Evolutionary conservation across 2,888 invertebrate species (phyloP).

Genomic region (Dasysyrphus tricinctus): DNA sequence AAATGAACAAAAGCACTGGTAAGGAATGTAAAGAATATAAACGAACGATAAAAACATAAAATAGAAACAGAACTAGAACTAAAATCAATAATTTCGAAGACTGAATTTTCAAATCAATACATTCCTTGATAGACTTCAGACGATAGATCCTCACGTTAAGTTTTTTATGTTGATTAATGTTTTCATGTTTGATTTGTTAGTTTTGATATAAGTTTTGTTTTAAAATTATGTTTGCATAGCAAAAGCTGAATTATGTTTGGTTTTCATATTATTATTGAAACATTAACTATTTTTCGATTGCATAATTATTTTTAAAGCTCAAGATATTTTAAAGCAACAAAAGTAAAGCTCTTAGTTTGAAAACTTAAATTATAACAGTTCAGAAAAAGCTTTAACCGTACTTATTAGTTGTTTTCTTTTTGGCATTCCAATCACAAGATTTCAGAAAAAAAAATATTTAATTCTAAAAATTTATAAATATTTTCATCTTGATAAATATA

Average conservation of each 20-base stretch:
- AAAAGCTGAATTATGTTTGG: slow-evolving; percentile 39
- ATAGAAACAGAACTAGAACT: not conserved
- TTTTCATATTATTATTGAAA: slow-evolving; percentile 12
- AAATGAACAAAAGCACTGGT: not conserved
- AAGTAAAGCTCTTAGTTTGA: slow-evolving; percentile 34
- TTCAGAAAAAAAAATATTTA: slow-evolving; percentile 36
- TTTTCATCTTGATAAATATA: slow-evolving; percentile 35
- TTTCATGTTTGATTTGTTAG: not conserved
- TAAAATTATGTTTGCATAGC: slow-evolving; percentile 9
- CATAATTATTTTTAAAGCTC: slow-evolving; percentile 25
- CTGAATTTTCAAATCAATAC: not conserved
- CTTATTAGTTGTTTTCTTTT: slow-evolving; percentile 34
- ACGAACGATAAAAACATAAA: not conserved
- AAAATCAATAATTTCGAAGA: not conserved
- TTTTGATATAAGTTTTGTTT: not conserved
- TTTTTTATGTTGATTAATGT: not conserved
- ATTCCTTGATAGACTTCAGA: not conserved
- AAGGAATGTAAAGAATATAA: not conserved
- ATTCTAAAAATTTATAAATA: slow-evolving; percentile 40
- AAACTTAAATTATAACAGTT: slow-evolving; percentile 14
- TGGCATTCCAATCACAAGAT: slow-evolving; percentile 73
- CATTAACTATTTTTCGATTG: slow-evolving; percentile 16
- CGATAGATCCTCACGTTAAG: not conserved
- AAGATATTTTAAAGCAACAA: slow-evolving; percentile 31
- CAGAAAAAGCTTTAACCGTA: slow-evolving; percentile 42